Evolutionary conservation across 2,797 vertebrate species (phyloP).

Genomic region (Momotus momota): DNA sequence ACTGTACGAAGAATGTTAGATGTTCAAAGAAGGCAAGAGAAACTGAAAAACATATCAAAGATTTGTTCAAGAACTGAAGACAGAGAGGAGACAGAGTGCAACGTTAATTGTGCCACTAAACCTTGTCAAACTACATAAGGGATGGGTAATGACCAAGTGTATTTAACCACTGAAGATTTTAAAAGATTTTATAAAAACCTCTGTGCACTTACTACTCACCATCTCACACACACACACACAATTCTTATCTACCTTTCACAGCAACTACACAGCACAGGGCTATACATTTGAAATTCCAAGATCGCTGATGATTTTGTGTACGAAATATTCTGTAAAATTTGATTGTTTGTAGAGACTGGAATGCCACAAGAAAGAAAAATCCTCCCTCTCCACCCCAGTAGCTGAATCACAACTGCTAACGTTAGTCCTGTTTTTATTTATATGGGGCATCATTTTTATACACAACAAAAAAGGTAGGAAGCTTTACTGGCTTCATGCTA

Average conservation of each 20-base stretch:
- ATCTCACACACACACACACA: neutral
- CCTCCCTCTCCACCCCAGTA: neutral
- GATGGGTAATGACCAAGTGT: constrained; percentile 14
- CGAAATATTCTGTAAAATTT: neutral
- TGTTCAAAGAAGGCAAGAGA: constrained; percentile 63
- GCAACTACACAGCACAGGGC: neutral
- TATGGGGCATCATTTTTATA: neutral
- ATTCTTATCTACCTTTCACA: neutral
- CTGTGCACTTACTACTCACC: neutral
- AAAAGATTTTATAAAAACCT: constrained; percentile 13
- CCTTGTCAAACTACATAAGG: constrained; percentile 8
- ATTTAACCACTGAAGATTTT: constrained; percentile 2
- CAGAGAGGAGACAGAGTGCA: constrained; percentile 21
- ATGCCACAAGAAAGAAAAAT: neutral
- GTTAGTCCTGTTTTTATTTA: neutral
- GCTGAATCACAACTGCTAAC: neutral
- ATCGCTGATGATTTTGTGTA: neutral
- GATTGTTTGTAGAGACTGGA: neutral
- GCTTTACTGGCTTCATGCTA: neutral
- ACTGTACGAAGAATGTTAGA: constrained; percentile 66
- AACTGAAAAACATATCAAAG: constrained; percentile 54
- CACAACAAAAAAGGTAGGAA: neutral
- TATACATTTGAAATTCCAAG: neutral
- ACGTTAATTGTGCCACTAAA: constrained; percentile 26
- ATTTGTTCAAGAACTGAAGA: constrained; percentile 52